phyloP scores from a whole-genome alignment of 2,113 vertebrate genomes.

The Campylomormyrus numenius region DNA sequence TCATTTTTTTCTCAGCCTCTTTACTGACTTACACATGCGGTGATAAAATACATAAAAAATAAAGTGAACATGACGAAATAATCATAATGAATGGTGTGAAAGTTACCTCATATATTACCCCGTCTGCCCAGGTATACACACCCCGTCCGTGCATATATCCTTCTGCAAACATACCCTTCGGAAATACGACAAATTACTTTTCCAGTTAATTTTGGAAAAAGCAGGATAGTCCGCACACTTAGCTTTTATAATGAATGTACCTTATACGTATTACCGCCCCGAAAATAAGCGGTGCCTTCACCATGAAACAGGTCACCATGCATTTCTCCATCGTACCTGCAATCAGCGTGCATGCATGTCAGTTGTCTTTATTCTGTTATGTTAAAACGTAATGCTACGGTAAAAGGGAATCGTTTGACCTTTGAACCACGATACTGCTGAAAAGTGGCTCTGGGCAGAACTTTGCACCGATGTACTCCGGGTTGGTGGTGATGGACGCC shows the following conservation, averaged over 20 bases:
- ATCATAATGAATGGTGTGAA: neutral
- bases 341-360: neutral
- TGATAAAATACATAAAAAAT: neutral
- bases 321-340: conserved; percentile 74
- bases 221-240: neutral
- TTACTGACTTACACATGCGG: neutral
- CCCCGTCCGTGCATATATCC: conserved; percentile 81
- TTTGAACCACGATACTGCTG: conserved; percentile 56
- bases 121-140: conserved; percentile 65
- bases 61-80: neutral
- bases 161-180: conserved; percentile 76
- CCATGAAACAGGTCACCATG: conserved; percentile 62
- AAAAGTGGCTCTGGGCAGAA: conserved; percentile 47
- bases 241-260: conserved; percentile 40
- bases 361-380: neutral
- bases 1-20: neutral
- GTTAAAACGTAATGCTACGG: neutral
- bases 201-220: neutral
- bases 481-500: neutral
- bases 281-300: conserved; percentile 69
- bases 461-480: accelerated
- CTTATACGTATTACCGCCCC: conserved; percentile 69
- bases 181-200: conserved; percentile 25
- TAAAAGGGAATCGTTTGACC: conserved; percentile 46
- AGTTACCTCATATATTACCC: conserved; percentile 79